These are phyloP conservation scores for Neomorphus geoffroyi DNA, from an alignment of 2,797 vertebrate genomes.

Conservation along the genomic window DNA sequence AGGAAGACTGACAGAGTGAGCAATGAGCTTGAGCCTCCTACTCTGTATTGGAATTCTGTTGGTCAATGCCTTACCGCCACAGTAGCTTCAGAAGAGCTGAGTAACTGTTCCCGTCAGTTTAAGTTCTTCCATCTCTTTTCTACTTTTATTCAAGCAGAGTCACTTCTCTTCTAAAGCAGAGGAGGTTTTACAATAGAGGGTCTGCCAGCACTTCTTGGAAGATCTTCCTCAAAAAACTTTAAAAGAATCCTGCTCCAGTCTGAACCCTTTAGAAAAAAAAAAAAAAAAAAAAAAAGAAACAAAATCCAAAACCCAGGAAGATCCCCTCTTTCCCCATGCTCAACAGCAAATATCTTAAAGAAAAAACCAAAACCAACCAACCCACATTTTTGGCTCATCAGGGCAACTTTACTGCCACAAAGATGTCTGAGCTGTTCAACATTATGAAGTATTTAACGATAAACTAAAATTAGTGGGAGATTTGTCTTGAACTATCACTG, in stretches of 20 bases:
- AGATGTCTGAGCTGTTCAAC: not conserved
- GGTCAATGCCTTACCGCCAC: not conserved
- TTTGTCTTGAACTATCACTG: not conserved
- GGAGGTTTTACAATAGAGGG: not conserved
- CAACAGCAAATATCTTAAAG: not conserved
- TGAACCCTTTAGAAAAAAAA: not conserved
- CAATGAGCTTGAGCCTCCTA: not conserved
- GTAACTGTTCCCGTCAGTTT: not conserved
- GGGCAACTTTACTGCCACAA: not conserved
- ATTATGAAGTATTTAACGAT: not conserved
- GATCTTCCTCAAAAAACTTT: not conserved
- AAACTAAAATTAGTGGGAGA: not conserved
- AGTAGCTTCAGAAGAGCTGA: not conserved
- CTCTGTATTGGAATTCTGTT: not conserved
- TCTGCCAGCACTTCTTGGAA: not conserved
- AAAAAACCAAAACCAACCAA: too few relatives aligned
- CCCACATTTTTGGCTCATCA: not conserved
- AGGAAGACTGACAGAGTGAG: not conserved
- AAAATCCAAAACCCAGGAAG: too few relatives aligned
- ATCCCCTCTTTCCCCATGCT: not conserved
- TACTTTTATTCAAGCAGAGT: not conserved
- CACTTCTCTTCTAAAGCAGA: not conserved
- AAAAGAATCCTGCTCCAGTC: not conserved
- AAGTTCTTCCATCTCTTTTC: not conserved
- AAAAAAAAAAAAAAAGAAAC: too few relatives aligned